phyloP scores from a whole-genome alignment of 2,797 vertebrate species.

The Semaprochilodus insignis region DNA sequence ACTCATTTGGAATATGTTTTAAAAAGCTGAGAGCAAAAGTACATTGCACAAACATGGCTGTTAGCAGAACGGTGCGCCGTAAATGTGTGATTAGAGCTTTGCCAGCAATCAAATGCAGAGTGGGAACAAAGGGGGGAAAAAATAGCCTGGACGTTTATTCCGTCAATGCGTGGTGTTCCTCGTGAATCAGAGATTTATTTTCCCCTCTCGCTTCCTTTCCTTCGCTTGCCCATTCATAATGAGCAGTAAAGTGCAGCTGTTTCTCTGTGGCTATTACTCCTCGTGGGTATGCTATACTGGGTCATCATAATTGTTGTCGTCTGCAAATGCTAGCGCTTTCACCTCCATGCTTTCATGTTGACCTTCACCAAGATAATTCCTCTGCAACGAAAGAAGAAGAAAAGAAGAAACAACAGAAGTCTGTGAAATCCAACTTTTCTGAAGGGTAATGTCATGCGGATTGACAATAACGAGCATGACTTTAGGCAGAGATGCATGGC shows the following conservation, averaged over 20 bases:
- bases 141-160: background rate
- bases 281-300: background rate
- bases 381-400: background rate
- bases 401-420: background rate
- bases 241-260: background rate
- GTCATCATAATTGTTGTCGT: background rate
- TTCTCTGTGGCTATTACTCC: conserved; percentile 18
- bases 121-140: background rate
- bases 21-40: background rate
- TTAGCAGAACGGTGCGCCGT: background rate
- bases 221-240: conserved; percentile 14
- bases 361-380: background rate
- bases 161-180: background rate
- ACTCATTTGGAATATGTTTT: background rate
- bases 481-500: background rate
- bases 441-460: background rate
- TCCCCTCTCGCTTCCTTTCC: background rate
- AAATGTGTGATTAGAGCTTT: conserved; percentile 11
- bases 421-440: background rate
- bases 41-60: background rate
- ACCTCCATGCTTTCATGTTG: conserved; percentile 15
- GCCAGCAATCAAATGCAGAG: background rate
- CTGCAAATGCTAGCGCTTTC: background rate
- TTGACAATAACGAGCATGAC: conserved; percentile 2
- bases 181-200: background rate